Evolutionary conservation across 2,113 vertebrate species (phyloP), one percentile per base, ranked within the genome.

Genomic region (Elanoides forficatus): DNA sequence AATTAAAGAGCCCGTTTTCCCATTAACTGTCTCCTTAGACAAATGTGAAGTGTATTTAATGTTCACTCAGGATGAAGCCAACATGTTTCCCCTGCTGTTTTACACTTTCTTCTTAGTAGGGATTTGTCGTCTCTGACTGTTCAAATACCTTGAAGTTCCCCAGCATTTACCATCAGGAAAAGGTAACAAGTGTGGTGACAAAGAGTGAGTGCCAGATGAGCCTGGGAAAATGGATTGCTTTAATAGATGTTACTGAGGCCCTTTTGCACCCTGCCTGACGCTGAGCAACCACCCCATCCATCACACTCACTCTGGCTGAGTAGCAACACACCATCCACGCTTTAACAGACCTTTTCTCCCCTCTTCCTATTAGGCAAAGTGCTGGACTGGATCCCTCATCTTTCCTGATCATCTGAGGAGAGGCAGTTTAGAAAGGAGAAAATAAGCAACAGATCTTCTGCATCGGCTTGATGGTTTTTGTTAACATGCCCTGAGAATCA

Each of bases 41-140:
- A 95, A 92, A 97, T 96, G 97, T 62, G 85, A 97, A 96, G 76
- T 96, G 91, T 96, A 65, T 94, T 97, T 96, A 97, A 97, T 94
- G 95, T 88, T 97, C 81, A 30, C 93, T 88, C 94, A 82, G 87
- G 97, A 89, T 97, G 96, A 62, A 96, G 91, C 89, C 84, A 85
- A 43, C 96, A 85, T 85, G 93, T 94, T 96, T 91, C 96, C 95
- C 96, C 97, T 83, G 95, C 96, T 97, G 96, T 96, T 97, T 96
- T 96, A 96, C 97, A 88, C 96, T 96, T 94, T 80, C 93, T 90
- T 83, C 96, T 88, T 94, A 4, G 74, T n/a, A 23, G 94, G 95
- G 84, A 97, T 97, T 90, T 97, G 96, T 96, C 23, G 81, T 94
- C 66, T 93, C 96, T 91, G 88, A 87, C 93, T 97, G 97, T 66